A percentile compares a stretch with the other conserved stretches of the same genome.
Evolutionary conservation across 2,113 vertebrate genomes (phyloP).

Genomic region (Butorides virescens): DNA sequence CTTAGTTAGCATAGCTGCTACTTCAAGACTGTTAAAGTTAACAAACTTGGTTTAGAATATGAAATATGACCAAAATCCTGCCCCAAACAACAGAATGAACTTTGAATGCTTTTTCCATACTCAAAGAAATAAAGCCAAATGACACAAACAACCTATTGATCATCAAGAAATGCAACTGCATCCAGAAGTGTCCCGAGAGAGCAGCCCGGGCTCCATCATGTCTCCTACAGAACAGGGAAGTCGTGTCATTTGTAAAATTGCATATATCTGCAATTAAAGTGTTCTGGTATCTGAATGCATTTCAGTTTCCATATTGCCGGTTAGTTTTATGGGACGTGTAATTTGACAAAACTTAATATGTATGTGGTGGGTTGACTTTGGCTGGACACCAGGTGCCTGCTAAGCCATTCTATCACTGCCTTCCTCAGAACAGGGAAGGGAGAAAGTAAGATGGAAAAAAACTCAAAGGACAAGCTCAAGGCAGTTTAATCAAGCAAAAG

Average conservation of each 20-base stretch:
- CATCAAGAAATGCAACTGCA: not conserved
- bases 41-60: not conserved
- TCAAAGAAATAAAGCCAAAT: not conserved
- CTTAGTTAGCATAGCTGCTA: not conserved
- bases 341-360: not conserved
- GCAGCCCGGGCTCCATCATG: accelerated
- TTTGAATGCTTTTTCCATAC: not conserved
- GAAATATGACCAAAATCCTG: not conserved
- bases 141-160: not conserved
- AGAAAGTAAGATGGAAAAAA: too few species aligned
- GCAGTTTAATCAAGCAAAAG: not conserved
- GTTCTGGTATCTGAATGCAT: not conserved
- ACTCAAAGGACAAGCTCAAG: not conserved
- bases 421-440: too few species aligned
- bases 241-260: not conserved
- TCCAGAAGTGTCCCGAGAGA: not conserved
- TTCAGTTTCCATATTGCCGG: not conserved
- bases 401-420: too few species aligned
- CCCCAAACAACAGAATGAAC: not conserved
- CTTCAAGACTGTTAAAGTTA: not conserved
- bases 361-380: not conserved
- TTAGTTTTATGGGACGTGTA: not conserved
- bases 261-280: not conserved
- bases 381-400: too few species aligned
- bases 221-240: not conserved